Evolutionary conservation across 2,888 invertebrate genomes (phyloP).

Genomic region (Phaedon cochleariae): DNA sequence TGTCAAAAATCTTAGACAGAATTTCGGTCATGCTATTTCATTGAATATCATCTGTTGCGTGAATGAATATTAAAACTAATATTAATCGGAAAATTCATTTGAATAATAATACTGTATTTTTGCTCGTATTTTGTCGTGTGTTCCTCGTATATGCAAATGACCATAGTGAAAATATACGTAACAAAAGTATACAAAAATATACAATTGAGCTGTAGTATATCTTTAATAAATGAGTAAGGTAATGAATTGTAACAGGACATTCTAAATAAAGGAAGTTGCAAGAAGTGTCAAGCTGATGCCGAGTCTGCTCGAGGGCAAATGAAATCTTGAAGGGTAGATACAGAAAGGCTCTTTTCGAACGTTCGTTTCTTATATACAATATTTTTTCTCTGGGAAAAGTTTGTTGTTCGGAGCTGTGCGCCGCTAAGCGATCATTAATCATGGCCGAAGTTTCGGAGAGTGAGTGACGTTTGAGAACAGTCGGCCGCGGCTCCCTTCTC

Average conservation of each 20-base stretch:
- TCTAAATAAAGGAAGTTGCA: slow-evolving; percentile 40
- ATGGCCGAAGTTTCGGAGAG: slow-evolving; percentile 66
- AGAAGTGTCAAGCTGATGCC: slow-evolving; percentile 36
- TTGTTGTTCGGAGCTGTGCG: slow-evolving; percentile 70
- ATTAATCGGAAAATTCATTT: too few species aligned
- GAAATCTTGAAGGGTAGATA: slow-evolving; percentile 64
- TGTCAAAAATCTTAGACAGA: too few species aligned
- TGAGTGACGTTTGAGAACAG: slow-evolving; percentile 63
- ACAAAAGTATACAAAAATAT: too few species aligned
- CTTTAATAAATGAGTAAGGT: slow-evolving; percentile 37
- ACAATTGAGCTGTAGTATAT: not conserved
- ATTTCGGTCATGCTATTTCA: too few species aligned
- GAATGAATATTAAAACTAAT: too few species aligned
- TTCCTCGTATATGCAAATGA: too few species aligned
- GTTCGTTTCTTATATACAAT: slow-evolving; percentile 64
- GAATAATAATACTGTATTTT: too few species aligned
- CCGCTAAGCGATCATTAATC: slow-evolving; percentile 68
- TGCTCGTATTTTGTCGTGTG: too few species aligned
- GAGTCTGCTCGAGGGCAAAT: slow-evolving; percentile 51
- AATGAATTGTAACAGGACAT: slow-evolving; percentile 35
- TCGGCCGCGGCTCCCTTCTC: slow-evolving; percentile 43
- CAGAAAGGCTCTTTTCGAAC: slow-evolving; percentile 62
- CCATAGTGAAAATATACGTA: too few species aligned
- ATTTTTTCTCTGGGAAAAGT: slow-evolving; percentile 70
- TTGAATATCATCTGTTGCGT: too few species aligned